These are phyloP conservation scores for Nibea coibor DNA, from an alignment of 2,113 vertebrate species.

Conservation along the genomic window DNA sequence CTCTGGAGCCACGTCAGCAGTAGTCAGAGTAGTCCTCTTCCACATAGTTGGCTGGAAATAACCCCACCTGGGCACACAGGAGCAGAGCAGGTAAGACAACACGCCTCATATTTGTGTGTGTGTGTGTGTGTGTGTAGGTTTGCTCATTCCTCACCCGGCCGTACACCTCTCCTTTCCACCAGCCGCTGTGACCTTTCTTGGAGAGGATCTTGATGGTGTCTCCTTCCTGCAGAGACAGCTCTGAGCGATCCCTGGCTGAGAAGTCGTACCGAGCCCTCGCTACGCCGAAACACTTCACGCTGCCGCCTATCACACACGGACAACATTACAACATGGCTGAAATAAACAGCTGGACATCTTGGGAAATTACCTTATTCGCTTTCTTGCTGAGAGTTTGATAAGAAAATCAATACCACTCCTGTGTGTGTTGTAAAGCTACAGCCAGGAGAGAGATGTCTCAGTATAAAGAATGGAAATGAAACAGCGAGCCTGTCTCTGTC, in stretches of 20 bases:
- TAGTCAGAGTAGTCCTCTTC: constrained; percentile 95
- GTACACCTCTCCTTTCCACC: constrained; percentile 97
- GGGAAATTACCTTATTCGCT: not conserved
- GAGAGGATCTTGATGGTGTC: constrained; percentile 93
- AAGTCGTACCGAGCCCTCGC: constrained; percentile 93
- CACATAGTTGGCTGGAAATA: constrained; percentile 95
- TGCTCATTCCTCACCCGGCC: constrained; percentile 85
- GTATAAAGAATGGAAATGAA: too few relatives aligned
- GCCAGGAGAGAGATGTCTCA: too few relatives aligned
- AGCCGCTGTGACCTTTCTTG: constrained; percentile 91
- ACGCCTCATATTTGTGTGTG: not conserved
- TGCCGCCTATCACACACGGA: constrained; percentile 77
- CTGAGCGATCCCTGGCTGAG: constrained; percentile 90
- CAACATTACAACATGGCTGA: constrained; percentile 2
- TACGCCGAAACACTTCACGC: constrained; percentile 83
- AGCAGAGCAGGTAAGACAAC: not conserved
- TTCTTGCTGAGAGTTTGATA: not conserved
- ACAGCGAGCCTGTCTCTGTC: too few relatives aligned
- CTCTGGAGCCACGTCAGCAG: constrained; percentile 84
- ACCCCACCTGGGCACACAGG: constrained; percentile 84
- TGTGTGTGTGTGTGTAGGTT: not conserved
- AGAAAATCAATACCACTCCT: not conserved
- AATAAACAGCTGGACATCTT: not conserved
- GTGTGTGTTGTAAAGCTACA: not conserved
- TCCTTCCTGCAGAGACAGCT: constrained; percentile 90